Base-by-base conservation (phyloP, 2,888 invertebrate species). In the Hoplodrina blanda region DNA sequence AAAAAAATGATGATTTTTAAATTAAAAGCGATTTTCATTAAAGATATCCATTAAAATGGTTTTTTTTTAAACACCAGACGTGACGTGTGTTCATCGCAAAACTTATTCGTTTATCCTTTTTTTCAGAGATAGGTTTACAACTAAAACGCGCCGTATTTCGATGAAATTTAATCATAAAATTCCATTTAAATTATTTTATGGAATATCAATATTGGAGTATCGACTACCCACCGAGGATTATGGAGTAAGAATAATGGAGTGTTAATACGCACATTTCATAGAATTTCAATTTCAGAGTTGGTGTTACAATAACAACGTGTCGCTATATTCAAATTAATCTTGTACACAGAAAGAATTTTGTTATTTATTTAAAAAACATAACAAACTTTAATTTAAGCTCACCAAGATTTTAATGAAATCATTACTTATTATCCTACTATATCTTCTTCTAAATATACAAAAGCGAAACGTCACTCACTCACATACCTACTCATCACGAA, bases 171-270 rank as follows among this genome's bases (percentile, higher is more conserved):
- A 37, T 46, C 13, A n/a, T 53, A 20, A 54, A 70, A 72, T 55
- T 41, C 46, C 30, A 41, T 46, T 46, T 44, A 54, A 50, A 56
- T 62, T 62, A 44, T 56, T 71, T 72, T 10, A 53, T 19, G 4
- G 4, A 25, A 49, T 17, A 46, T 59, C 25, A 60, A 70, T 73
- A 44, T 69, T 57, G 20, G 11, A 25, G 37, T 30, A 62, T 73
- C 6, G 19, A 19, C 37, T 53, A 17, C 13, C n/a, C 4, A 8
- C 8, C 10, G 11, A 44, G 0, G 15, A 41, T 17, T 7, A 17
- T 10, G 10, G 49, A 56, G 49, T 20, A 60, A 19, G 13, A 19
- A n/a, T 5, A 15, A 25, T 67, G n/a, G n/a, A 57, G 30, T 56
- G n/a, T 6, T 50, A 33, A 19, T 44, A 25, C 10, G 4, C 0